Base-by-base conservation (phyloP, 2,113 vertebrate species). In the Callospermophilus lateralis region DNA sequence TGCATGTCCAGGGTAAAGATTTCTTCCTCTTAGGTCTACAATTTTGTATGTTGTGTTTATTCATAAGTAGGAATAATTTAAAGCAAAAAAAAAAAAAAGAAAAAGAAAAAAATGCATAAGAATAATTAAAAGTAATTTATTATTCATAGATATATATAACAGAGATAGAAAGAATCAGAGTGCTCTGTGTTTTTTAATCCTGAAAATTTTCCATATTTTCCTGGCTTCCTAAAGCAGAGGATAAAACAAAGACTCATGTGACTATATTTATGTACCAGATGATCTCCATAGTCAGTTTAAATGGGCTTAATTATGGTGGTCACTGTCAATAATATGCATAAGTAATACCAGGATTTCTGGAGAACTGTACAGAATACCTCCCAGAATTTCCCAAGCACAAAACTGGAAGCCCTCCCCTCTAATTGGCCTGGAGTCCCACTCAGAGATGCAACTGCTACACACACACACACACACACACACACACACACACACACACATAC, bases 401-500 rank as follows among this genome's bases (percentile, higher is more conserved):
- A 16, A 3, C 37, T n/a, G 61, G 39, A 67, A 73, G 5, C 3
- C 34, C 3, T 24, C 8, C 45, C 42, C 6, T 2, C 22, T 81
- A 53, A 8, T 2, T 48, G 8, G 12, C 0, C 17, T 58, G 30
- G 32, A 30, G 5, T 39, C 4, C 20, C 22, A 2, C 8, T 79
- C 39, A 81, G 53, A 20, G 17, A 34, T 51, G 2, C 24, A 45
- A 61, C 4, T 72, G 34, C 20, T 32, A 53, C 22, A 76, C 22
- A 76, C 24, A 45, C 24, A n/a, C n/a, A n/a, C n/a, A 15, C 22
- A 45, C 32, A 58, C 48, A 80, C 39, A 58, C 3, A 58, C 51
- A 45, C 51, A 34, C 3, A n/a, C 1, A 32, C 12, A 28, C 1
- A 1, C 67, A 32, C 12, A 28, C 1, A 1, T 32, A n/a, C n/a